phyloP scores from a whole-genome alignment of 2,797 vertebrate species.

The Siniperca obscura region DNA sequence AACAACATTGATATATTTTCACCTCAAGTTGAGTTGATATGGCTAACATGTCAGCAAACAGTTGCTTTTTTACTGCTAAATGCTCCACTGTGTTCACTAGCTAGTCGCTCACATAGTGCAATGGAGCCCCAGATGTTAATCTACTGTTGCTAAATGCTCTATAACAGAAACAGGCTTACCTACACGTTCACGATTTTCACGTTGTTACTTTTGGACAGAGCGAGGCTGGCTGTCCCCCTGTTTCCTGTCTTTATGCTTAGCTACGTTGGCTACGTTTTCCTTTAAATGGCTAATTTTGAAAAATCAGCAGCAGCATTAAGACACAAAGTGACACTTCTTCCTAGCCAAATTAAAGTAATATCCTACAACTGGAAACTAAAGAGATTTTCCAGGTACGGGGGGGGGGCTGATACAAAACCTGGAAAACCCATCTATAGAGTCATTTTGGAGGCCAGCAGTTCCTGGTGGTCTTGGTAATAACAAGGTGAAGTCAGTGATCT shows the following conservation, averaged over 20 bases:
- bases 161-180: no score
- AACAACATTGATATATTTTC: background rate
- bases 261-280: background rate
- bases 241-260: background rate
- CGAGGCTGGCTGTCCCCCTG: no score
- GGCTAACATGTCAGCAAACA: background rate
- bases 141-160: no score
- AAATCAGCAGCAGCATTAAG: background rate
- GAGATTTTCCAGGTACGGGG: conserved; percentile 26
- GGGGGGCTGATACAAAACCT: conserved; percentile 27
- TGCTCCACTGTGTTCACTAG: no score
- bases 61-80: no score
- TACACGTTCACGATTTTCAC: no score
- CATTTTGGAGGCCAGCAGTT: conserved; percentile 42
- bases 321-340: background rate
- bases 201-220: background rate
- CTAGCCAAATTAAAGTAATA: background rate
- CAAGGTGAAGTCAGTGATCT: conserved; percentile 58
- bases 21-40: background rate
- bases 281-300: background rate
- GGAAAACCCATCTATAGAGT: conserved; percentile 42
- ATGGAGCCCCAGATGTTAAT: no score
- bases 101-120: no score
- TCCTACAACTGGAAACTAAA: conserved; percentile 5
- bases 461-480: conserved; percentile 60